Base-by-base conservation (phyloP, 1,140 invertebrate genomes). In the Onthophagus taurus region DNA sequence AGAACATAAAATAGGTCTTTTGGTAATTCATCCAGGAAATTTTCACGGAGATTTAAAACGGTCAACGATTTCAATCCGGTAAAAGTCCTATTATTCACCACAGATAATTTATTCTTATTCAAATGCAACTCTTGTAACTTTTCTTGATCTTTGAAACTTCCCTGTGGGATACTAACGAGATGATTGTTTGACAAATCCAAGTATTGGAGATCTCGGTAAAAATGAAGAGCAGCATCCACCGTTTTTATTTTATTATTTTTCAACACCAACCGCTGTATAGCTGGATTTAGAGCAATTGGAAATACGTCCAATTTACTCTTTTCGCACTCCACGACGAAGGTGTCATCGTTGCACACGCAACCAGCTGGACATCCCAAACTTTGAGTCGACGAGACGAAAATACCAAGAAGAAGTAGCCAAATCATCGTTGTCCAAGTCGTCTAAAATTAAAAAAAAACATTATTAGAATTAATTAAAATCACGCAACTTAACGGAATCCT, bases 241-340 rank as follows among this genome's bases (percentile, higher is more conserved):
- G 80, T 84, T 61, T 87, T 87, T 53, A 93, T 89, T 52, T 79
- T 79, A 61, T 90, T 93, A 58, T 85, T 85, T 53, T 80, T 78
- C 20, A 93, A 76, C 33, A 85, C 79, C 42, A 90, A 75, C 16
- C 85, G 72, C 61, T 87, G 83, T 41, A 92, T 85, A 51, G 81
- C 83, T 2, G 90, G 90, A 66, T 93, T 94, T 30, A 94, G 70
- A 1, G 89, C 85, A 51, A 93, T 92, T 24, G 89, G 90, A 31
- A 93, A 78, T 11, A 90, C 84, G 65, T 91, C 87, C 29, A 93
- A 69, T 46, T 82, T 85, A 51, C 83, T 86, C 55, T 80, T 80
- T 49, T 86, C 77, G 63, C 90, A 93, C 35, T 80, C 77, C 1
- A 91, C 89, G n/a, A 86, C 80, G 37, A 90, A 75, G 1, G 80